Conservation (phyloP, 1,140 invertebrate genomes). For the Panulirus ornatus region DNA sequence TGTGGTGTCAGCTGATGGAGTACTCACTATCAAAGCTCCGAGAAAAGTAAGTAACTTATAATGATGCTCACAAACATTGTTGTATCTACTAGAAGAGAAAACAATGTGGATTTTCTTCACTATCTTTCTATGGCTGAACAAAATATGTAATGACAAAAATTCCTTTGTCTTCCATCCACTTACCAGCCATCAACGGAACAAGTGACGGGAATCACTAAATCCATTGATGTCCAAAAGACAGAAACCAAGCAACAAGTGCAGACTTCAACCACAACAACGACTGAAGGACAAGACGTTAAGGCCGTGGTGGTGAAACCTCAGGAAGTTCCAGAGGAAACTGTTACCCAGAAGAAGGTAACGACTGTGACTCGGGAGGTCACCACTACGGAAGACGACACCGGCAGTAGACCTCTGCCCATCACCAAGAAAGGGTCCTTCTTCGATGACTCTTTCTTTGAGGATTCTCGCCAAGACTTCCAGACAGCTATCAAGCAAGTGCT, state of each 20-base stretch:
- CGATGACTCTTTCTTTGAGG: slow-evolving; percentile 57
- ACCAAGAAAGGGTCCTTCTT: slow-evolving; percentile 51
- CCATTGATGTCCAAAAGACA: slow-evolving; percentile 38
- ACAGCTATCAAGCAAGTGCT: slow-evolving; percentile 38
- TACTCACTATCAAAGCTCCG: slow-evolving; percentile 39
- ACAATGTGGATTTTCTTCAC: too few species aligned
- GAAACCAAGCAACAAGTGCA: slow-evolving; percentile 35
- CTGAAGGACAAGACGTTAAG: slow-evolving; percentile 34
- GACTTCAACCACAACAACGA: slow-evolving; percentile 16
- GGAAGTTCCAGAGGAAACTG: neutral
- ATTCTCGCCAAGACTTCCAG: slow-evolving; percentile 49
- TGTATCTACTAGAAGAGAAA: too few species aligned
- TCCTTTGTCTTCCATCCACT: neutral
- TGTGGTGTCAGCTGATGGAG: slow-evolving; percentile 47
- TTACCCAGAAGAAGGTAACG: neutral
- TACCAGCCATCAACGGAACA: neutral
- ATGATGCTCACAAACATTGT: neutral
- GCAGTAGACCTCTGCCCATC: slow-evolving; percentile 38
- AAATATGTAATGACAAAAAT: neutral
- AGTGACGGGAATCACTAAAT: slow-evolving; percentile 1
- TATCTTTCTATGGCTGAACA: neutral
- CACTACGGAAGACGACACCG: neutral
- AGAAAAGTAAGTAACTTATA: slow-evolving; percentile 24
- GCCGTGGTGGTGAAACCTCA: neutral
- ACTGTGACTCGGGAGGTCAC: neutral